Conservation (phyloP, 2,888 invertebrate species). For the Idaea aversata region DNA sequence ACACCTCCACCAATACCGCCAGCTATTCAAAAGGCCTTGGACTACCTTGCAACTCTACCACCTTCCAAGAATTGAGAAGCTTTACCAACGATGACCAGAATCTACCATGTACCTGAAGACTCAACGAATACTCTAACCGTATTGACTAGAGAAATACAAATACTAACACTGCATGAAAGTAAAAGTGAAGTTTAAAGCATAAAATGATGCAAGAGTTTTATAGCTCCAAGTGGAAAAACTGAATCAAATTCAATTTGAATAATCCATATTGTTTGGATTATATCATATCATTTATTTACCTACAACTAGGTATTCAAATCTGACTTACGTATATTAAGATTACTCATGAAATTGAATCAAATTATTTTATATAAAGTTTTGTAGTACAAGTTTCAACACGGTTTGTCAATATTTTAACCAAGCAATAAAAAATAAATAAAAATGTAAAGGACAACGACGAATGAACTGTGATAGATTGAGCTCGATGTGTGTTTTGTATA, state of each 20-base stretch:
- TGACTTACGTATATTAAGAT: background rate
- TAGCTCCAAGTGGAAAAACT: constrained; percentile 12
- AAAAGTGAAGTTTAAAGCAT: background rate
- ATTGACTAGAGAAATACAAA: constrained; percentile 46
- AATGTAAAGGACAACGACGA: constrained; percentile 54
- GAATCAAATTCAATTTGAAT: background rate
- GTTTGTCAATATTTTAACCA: constrained; percentile 46
- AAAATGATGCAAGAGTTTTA: constrained; percentile 15
- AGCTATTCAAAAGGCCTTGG: constrained; percentile 87
- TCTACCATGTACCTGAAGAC: constrained; percentile 38
- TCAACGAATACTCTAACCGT: constrained; percentile 45
- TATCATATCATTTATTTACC: background rate
- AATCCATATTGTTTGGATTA: background rate
- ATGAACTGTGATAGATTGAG: constrained; percentile 78
- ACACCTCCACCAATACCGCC: constrained; percentile 89
- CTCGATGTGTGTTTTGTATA: constrained; percentile 55
- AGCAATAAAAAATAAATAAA: constrained; percentile 66
- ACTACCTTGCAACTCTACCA: constrained; percentile 84
- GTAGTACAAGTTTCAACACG: constrained; percentile 49
- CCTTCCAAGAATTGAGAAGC: constrained; percentile 58
- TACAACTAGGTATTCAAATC: background rate
- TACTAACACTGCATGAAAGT: constrained; percentile 9
- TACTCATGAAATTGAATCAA: too few relatives aligned
- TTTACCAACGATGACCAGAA: constrained; percentile 17
- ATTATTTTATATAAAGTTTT: background rate